Evolutionary conservation across 2,113 vertebrate species (phyloP).

Genomic region (Lamprotornis superbus): DNA sequence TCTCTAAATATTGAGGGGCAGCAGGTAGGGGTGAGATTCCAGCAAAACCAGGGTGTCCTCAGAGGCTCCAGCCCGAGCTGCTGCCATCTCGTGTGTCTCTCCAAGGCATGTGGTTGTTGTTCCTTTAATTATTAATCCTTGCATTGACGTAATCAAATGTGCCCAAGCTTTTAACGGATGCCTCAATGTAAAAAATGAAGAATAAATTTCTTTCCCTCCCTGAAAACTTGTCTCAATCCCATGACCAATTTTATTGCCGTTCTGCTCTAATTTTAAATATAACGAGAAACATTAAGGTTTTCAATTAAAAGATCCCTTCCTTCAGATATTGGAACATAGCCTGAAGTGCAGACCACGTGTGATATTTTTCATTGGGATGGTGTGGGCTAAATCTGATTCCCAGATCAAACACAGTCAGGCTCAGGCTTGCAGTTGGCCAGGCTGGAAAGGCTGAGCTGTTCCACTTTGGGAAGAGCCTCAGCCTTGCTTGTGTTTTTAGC

Average conservation of each 20-base stretch:
- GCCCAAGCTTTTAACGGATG: background rate
- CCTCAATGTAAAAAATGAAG: background rate
- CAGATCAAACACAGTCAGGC: background rate
- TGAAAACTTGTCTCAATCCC: constrained; percentile 22
- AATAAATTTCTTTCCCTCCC: constrained; percentile 9
- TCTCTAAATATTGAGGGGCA: background rate
- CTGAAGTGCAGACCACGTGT: constrained; percentile 9
- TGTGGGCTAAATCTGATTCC: background rate
- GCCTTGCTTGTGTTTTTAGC: background rate
- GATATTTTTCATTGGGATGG: background rate
- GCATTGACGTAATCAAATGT: background rate
- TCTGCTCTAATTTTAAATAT: constrained; percentile 54
- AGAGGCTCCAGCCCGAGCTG: background rate
- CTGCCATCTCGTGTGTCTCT: background rate
- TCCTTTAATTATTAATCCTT: constrained; percentile 59
- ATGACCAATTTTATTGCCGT: constrained; percentile 47
- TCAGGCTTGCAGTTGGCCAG: background rate
- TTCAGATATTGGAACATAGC: constrained; percentile 40
- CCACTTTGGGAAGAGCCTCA: background rate
- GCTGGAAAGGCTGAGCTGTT: background rate
- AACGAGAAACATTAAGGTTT: constrained; percentile 45
- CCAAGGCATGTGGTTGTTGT: background rate
- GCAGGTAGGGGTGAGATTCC: background rate
- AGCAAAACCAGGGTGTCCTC: background rate
- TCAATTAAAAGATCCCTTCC: constrained; percentile 55